Conservation (phyloP, 1,140 invertebrate genomes). For the Pararge aegeria region DNA sequence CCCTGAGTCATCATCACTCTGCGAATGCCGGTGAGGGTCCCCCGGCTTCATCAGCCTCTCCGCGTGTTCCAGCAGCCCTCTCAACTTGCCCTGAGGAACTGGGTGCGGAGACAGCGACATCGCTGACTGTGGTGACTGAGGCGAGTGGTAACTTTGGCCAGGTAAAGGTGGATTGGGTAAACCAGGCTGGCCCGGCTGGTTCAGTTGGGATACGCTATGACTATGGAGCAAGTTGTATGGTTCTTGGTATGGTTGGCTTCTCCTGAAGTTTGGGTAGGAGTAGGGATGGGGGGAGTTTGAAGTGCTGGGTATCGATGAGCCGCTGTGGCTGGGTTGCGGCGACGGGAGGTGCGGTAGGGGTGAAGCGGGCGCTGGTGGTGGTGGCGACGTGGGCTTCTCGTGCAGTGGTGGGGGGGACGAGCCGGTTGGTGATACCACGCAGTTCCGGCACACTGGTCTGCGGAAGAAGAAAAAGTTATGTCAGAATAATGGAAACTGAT, state of each 20-base stretch:
- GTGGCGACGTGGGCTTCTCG: slow-evolving; percentile 57
- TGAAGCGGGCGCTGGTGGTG: slow-evolving; percentile 53
- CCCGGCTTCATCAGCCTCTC: slow-evolving; percentile 77
- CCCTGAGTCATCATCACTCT: slow-evolving; percentile 97
- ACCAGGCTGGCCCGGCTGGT: slow-evolving; percentile 44
- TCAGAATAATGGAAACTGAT: background rate
- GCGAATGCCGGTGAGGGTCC: slow-evolving; percentile 92
- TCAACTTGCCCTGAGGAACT: slow-evolving; percentile 70
- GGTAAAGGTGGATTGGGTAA: too few relatives aligned
- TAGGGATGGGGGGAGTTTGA: slow-evolving; percentile 62
- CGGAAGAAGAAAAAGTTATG: slow-evolving; percentile 41
- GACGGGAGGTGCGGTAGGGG: slow-evolving; percentile 50
- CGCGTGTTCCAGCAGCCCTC: slow-evolving; percentile 76
- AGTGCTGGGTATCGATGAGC: slow-evolving; percentile 59
- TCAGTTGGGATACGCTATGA: slow-evolving; percentile 54
- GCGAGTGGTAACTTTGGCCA: slow-evolving; percentile 56
- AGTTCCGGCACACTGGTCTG: slow-evolving; percentile 82
- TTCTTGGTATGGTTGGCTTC: slow-evolving; percentile 55
- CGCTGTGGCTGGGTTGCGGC: slow-evolving; percentile 61
- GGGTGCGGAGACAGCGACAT: slow-evolving; percentile 74
- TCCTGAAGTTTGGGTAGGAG: slow-evolving; percentile 57
- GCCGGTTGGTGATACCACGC: slow-evolving; percentile 74
- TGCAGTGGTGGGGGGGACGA: slow-evolving; percentile 62
- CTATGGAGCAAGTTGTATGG: slow-evolving; percentile 44
- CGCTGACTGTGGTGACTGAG: slow-evolving; percentile 61